Conservation (phyloP, 2,797 vertebrate genomes). For the Champsocephalus esox region DNA sequence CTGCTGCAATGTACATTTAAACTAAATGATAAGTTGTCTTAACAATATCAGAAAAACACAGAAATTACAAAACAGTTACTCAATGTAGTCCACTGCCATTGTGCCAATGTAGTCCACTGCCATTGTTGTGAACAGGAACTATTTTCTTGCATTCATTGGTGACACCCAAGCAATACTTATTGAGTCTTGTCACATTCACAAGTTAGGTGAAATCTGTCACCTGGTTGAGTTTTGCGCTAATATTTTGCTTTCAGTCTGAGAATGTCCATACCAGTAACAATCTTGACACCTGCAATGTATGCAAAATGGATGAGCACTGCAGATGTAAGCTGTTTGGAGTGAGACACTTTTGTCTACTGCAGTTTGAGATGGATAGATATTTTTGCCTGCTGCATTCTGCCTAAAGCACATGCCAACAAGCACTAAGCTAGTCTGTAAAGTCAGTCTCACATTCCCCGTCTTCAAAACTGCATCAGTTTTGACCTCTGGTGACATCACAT, state of each 20-base stretch:
- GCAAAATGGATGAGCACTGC: not conserved
- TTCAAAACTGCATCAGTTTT: not conserved
- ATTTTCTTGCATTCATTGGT: not conserved
- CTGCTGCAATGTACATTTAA: not conserved
- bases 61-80: no score
- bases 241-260: not conserved
- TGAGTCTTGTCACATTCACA: not conserved
- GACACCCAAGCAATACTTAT: not conserved
- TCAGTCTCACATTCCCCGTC: not conserved
- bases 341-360: not conserved
- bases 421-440: not conserved
- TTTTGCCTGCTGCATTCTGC: not conserved
- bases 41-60: not conserved
- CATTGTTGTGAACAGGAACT: no score
- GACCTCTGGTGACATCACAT: conserved; percentile 1
- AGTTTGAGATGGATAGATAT: not conserved
- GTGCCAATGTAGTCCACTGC: no score
- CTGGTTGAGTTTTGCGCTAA: not conserved
- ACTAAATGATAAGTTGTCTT: not conserved
- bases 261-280: not conserved
- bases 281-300: not conserved
- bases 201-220: not conserved
- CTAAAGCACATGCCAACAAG: not conserved
- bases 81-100: no score
- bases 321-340: not conserved